Evolutionary conservation across 2,797 vertebrate genomes (phyloP).

Genomic region (Neosilurus mollespiculum): DNA sequence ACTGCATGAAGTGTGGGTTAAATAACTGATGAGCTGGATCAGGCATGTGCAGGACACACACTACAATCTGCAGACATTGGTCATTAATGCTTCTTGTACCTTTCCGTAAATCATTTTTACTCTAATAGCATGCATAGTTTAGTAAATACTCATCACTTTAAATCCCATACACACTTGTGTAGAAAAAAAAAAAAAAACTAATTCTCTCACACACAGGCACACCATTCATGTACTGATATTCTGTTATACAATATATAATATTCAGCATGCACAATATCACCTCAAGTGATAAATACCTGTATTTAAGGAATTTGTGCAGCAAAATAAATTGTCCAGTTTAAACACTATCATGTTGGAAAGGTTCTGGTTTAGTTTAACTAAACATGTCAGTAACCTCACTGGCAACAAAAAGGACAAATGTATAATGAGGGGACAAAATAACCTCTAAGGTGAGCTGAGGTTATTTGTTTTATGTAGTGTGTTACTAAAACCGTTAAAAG

Average conservation of each 20-base stretch:
- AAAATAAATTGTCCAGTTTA: neutral
- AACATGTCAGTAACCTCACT: conserved; percentile 1
- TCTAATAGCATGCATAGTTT: neutral
- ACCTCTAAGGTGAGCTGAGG: neutral
- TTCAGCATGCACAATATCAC: neutral
- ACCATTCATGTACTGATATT: neutral
- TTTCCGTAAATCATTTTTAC: neutral
- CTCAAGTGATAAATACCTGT: too few species aligned
- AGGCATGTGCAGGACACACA: neutral
- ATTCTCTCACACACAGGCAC: conserved; percentile 10
- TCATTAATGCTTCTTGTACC: neutral
- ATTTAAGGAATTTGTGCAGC: neutral
- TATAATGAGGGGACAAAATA: conserved; percentile 3
- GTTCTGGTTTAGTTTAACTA: neutral
- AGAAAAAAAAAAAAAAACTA: too few species aligned
- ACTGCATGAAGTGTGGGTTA: neutral
- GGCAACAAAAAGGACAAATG: conserved; percentile 17
- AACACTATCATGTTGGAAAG: neutral
- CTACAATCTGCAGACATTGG: neutral
- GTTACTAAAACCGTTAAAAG: neutral
- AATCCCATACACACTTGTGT: conserved; percentile 33
- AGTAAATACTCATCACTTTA: conserved; percentile 2
- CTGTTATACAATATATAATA: neutral
- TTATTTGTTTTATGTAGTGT: neutral
- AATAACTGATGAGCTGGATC: neutral